Evolutionary conservation across 2,888 invertebrate genomes (phyloP).

Genomic region (Cheilosia grossa): DNA sequence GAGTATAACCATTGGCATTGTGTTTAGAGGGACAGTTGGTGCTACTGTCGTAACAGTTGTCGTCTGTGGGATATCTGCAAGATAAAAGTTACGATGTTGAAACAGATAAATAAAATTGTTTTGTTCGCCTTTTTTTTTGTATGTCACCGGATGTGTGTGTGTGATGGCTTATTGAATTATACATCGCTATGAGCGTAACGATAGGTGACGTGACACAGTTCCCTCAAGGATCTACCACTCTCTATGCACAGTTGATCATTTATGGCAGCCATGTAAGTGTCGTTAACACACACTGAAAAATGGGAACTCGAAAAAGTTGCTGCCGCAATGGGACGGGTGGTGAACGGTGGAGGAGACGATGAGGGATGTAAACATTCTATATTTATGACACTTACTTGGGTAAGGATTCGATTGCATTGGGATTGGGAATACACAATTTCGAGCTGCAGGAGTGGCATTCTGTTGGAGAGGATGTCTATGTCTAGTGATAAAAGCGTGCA

Average conservation of each 20-base stretch:
- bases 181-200: slow-evolving; percentile 54
- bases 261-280: slow-evolving; percentile 62
- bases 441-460: neutral
- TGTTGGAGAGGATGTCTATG: neutral
- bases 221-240: slow-evolving; percentile 18
- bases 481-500: slow-evolving; percentile 21
- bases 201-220: slow-evolving; percentile 64
- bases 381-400: slow-evolving; percentile 39
- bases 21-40: slow-evolving; percentile 82
- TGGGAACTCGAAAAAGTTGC: slow-evolving; percentile 46
- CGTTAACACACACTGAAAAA: slow-evolving; percentile 65
- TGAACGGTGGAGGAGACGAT: neutral
- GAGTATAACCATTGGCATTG: slow-evolving; percentile 80
- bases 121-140: neutral
- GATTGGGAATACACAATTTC: slow-evolving; percentile 34
- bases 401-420: slow-evolving; percentile 30
- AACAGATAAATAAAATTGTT: slow-evolving; percentile 59
- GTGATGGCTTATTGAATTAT: slow-evolving; percentile 55
- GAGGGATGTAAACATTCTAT: slow-evolving; percentile 26
- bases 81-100: slow-evolving; percentile 68
- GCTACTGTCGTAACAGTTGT: slow-evolving; percentile 82
- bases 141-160: neutral
- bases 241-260: slow-evolving; percentile 55
- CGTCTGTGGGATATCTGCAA: slow-evolving; percentile 82
- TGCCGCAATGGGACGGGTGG: slow-evolving; percentile 6